These are phyloP conservation scores for Mechanitis messenoides DNA, from an alignment of 2,888 invertebrate species.

Conservation along the genomic window DNA sequence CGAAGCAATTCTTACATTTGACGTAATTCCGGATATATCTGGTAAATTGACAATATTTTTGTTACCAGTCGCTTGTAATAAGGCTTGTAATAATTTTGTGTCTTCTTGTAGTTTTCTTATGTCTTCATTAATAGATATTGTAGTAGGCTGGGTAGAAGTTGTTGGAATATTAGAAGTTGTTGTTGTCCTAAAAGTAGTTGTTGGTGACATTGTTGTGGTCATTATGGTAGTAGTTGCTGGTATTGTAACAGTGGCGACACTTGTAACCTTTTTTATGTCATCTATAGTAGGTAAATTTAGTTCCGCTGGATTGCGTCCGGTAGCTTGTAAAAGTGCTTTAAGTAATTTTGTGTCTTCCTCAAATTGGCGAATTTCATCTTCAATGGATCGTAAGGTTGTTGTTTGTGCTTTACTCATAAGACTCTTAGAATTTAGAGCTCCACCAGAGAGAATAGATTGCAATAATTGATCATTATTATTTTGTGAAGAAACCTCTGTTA, in stretches of 20 bases:
- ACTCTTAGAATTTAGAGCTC: slow-evolving; percentile 42
- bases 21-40: slow-evolving; percentile 60
- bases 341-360: slow-evolving; percentile 68
- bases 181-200: slow-evolving; percentile 31
- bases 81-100: slow-evolving; percentile 61
- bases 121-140: slow-evolving; percentile 49
- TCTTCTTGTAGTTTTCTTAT: slow-evolving; percentile 64
- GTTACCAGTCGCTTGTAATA: slow-evolving; percentile 58
- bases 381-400: slow-evolving; percentile 56
- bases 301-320: slow-evolving; percentile 60
- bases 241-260: slow-evolving; percentile 31
- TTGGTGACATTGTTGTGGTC: slow-evolving; percentile 27
- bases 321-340: slow-evolving; percentile 64
- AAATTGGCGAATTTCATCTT: slow-evolving; percentile 66
- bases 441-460: slow-evolving; percentile 53
- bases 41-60: slow-evolving; percentile 52
- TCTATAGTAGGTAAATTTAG: slow-evolving; percentile 59
- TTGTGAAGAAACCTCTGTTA: slow-evolving; percentile 28
- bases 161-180: slow-evolving; percentile 35
- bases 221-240: slow-evolving; percentile 33
- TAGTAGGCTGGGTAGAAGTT: slow-evolving; percentile 36
- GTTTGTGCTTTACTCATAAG: slow-evolving; percentile 42
- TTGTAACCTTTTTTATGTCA: slow-evolving; percentile 33
- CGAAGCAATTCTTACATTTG: slow-evolving; percentile 64
- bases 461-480: slow-evolving; percentile 50